Conservation (phyloP, 2,113 vertebrate species). For the Neofelis nebulosa region DNA sequence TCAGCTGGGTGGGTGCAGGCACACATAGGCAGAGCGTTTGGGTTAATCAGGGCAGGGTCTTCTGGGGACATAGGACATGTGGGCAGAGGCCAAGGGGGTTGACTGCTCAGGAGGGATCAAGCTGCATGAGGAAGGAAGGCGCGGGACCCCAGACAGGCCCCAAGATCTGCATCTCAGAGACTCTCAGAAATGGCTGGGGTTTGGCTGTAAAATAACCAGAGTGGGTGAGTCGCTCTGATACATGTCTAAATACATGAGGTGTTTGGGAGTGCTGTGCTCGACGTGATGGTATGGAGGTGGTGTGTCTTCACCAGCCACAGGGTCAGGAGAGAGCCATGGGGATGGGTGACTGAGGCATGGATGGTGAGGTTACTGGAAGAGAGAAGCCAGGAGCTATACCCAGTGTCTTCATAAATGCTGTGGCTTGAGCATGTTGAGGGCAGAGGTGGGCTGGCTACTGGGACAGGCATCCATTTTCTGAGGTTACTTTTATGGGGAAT, state of each 20-base stretch:
- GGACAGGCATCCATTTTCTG: neutral
- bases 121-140: neutral
- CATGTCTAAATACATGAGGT: too few relatives aligned
- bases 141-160: neutral
- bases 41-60: neutral
- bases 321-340: neutral
- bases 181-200: too few relatives aligned
- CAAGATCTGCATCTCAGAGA: too few relatives aligned
- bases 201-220: neutral
- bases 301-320: neutral
- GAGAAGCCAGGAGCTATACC: rapidly evolving
- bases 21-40: neutral
- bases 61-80: neutral
- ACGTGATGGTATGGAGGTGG: rapidly evolving
- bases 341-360: neutral
- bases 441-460: too few relatives aligned
- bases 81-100: neutral
- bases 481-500: neutral
- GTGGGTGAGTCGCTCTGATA: neutral
- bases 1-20: neutral
- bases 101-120: too few relatives aligned
- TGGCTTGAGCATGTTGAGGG: neutral
- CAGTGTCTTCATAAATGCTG: rapidly evolving
- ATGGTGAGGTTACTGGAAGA: neutral
- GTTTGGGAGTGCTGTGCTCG: neutral